A percentile compares a stretch with the other conserved stretches of the same genome.
These are phyloP conservation scores for Tenthredo amoena DNA, from an alignment of 2,888 invertebrate genomes.

Conservation along the genomic window DNA sequence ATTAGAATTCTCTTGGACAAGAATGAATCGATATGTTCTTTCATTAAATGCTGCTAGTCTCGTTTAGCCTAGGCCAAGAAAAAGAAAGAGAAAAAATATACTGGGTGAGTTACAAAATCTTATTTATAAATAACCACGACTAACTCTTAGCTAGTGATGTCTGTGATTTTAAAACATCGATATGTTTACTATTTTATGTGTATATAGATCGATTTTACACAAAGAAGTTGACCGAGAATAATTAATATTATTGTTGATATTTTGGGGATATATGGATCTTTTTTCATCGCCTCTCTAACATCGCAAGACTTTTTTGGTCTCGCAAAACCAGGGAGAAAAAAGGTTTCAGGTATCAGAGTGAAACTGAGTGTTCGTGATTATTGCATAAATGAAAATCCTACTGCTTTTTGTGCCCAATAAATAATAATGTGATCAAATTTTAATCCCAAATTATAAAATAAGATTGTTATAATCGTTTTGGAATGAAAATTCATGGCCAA, in stretches of 20 bases:
- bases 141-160: not conserved
- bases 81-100: not conserved
- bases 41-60: not conserved
- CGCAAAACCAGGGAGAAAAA: not conserved
- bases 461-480: not conserved
- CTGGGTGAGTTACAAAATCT: constrained; percentile 17
- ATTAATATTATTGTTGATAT: not conserved
- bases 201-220: not conserved
- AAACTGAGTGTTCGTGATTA: not conserved
- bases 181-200: not conserved
- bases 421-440: not conserved
- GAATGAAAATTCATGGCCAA: not conserved
- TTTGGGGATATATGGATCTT: not conserved
- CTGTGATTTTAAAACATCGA: not conserved
- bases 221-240: not conserved
- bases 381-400: not conserved
- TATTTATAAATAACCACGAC: constrained; percentile 20
- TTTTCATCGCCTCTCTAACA: not conserved
- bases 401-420: not conserved
- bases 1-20: constrained; percentile 37
- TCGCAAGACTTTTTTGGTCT: not conserved
- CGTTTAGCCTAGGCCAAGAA: constrained; percentile 12
- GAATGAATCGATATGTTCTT: constrained; percentile 32
- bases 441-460: not conserved
- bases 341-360: not conserved